Evolutionary conservation across 2,888 invertebrate genomes (phyloP), one percentile per base, ranked within the genome.

Genomic region (Aporophyla lueneburgensis): DNA sequence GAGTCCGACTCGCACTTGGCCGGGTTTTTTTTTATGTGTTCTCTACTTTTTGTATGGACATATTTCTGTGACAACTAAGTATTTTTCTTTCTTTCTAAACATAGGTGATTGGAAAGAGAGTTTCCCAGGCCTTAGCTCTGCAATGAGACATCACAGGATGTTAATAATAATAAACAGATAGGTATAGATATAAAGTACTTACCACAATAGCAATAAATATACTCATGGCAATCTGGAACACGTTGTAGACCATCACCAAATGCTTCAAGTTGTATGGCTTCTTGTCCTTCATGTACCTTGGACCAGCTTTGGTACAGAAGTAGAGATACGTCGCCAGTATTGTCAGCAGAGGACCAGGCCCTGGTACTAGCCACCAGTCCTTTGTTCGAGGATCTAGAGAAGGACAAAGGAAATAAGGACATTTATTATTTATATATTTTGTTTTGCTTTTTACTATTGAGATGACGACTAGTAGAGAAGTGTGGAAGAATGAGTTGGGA

Each of bases 211-310:
- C 66, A 85, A 98, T 96, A 97, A 97, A 98, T 27, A 97, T 89
- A 77, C 98, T 99, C 89, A 98, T 97, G 24, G 97, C 66, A 1
- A 99, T 98, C 97, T 99, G 99, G 80, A 98, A 97, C 21, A 98
- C 97, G 92, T 99, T 99, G 93, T 99, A 99, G 2, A 97, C 92
- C 73, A 98, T 97, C 93, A 99, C 96, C 2, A 98, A 88, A 61
- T 95, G 94, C 87, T 98, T 97, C 40, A 99, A 91, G 85, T 98
- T 97, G 88, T 97, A 97, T 0, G 98, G 97, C 83, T 97, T 97
- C 76, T 97, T 96, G 71, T 97, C 97, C 86, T 97, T 97, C 98
- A 98, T 98, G 88, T 97, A 97, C 72, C 97, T 95, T 1, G 98
- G 98, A 1, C 98, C 98, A 67, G 97, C 94, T 91, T 97, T 98